Conservation (phyloP, 1,140 invertebrate genomes). For the Zaprionus gabonicus region DNA sequence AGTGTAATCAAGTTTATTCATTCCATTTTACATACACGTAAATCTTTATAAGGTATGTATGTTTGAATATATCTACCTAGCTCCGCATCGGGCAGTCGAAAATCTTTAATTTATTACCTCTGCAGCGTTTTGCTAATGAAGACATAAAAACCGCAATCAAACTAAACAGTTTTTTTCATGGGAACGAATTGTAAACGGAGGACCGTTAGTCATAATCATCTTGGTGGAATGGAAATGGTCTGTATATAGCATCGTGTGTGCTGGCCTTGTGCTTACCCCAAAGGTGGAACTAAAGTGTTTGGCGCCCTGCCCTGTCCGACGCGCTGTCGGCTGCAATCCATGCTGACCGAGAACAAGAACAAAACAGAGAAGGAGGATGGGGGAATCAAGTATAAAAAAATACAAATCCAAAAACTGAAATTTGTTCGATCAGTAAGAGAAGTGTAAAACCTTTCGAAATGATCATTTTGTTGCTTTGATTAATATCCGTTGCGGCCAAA, state of each 20-base stretch:
- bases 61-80: background rate
- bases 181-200: conserved; percentile 72
- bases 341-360: conserved; percentile 21
- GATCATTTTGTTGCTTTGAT: conserved; percentile 47
- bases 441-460: conserved; percentile 24
- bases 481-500: conserved; percentile 44
- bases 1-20: too few relatives aligned
- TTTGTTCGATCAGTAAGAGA: background rate
- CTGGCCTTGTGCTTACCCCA: conserved; percentile 52
- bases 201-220: conserved; percentile 63
- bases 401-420: background rate
- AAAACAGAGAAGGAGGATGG: background rate
- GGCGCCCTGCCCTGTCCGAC: conserved; percentile 52
- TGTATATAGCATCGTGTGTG: background rate
- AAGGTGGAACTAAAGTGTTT: conserved; percentile 69
- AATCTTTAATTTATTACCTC: conserved; percentile 79
- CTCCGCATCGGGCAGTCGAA: conserved; percentile 47
- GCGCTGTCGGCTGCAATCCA: background rate
- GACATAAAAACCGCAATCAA: conserved; percentile 83
- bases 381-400: background rate
- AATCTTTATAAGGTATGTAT: background rate
- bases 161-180: conserved; percentile 82
- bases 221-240: conserved; percentile 14
- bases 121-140: conserved; percentile 80
- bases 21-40: background rate